phyloP scores from a whole-genome alignment of 2,888 invertebrate genomes.

The Cheilosia scutellata region DNA sequence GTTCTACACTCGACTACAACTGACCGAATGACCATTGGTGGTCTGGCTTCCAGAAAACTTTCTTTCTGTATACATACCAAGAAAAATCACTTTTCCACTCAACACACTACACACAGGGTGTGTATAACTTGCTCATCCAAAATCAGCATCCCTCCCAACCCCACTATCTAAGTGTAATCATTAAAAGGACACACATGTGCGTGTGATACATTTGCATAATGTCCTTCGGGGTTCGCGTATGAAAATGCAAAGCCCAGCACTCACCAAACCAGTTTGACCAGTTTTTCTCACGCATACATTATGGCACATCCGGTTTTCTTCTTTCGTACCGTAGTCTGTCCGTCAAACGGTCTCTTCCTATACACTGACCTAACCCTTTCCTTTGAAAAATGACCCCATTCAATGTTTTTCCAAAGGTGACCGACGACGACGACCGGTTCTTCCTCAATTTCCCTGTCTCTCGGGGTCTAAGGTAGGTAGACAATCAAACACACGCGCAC shows the following conservation, averaged over 20 bases:
- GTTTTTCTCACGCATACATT: slow-evolving; percentile 48
- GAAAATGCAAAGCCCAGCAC: background rate
- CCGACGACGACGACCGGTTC: slow-evolving; percentile 63
- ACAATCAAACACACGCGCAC: slow-evolving; percentile 18
- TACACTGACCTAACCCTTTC: slow-evolving; percentile 71
- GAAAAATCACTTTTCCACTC: background rate
- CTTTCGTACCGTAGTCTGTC: slow-evolving; percentile 35
- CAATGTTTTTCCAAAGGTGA: slow-evolving; percentile 28
- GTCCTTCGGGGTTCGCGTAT: slow-evolving; percentile 1
- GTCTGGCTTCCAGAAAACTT: background rate
- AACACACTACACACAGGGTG: slow-evolving; percentile 27
- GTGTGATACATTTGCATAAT: background rate
- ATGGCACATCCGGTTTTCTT: slow-evolving; percentile 58
- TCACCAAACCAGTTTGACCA: slow-evolving; percentile 59
- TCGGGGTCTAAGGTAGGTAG: slow-evolving; percentile 8
- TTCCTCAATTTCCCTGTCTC: slow-evolving; percentile 2
- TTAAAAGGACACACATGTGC: slow-evolving; percentile 30
- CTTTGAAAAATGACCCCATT: slow-evolving; percentile 52
- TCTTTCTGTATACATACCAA: background rate
- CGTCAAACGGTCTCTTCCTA: slow-evolving; percentile 31
- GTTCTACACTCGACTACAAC: slow-evolving; percentile 2
- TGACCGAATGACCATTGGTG: slow-evolving; percentile 42
- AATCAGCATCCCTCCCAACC: slow-evolving; percentile 6
- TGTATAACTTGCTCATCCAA: background rate
- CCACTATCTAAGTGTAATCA: background rate